Conservation (phyloP, 2,113 vertebrate species). For the Neopipo cinnamomea region DNA sequence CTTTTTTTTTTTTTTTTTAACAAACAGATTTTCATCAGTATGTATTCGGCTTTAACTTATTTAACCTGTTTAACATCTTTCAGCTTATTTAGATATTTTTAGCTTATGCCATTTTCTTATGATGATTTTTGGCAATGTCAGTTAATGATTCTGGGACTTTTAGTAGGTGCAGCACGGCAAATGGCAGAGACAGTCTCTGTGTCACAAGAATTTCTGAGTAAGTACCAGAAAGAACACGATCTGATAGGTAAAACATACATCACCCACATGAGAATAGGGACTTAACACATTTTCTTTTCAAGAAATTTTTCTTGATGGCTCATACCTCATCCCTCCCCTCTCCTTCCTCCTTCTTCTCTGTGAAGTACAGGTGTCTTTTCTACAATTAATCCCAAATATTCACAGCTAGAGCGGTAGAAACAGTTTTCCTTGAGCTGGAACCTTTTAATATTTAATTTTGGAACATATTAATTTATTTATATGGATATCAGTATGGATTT, state of each 20-base stretch:
- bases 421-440: background rate
- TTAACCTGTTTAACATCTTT: background rate
- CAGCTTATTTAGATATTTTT: background rate
- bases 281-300: slow-evolving; percentile 14
- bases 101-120: background rate
- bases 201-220: background rate
- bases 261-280: background rate
- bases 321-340: background rate
- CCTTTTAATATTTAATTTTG: background rate
- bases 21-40: background rate
- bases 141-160: background rate
- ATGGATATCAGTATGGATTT: background rate
- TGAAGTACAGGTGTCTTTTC: background rate
- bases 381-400: background rate
- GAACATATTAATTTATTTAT: background rate
- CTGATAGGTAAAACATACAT: background rate
- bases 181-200: background rate
- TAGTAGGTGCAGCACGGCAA: background rate
- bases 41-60: background rate
- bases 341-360: background rate
- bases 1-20: background rate
- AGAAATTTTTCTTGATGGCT: background rate
- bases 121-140: background rate
- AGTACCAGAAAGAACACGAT: background rate
- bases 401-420: background rate